A percentile compares a stretch with the other conserved stretches of the same genome.
phyloP scores from a whole-genome alignment of 2,888 invertebrate genomes.

The Hypomecis atomaria region DNA sequence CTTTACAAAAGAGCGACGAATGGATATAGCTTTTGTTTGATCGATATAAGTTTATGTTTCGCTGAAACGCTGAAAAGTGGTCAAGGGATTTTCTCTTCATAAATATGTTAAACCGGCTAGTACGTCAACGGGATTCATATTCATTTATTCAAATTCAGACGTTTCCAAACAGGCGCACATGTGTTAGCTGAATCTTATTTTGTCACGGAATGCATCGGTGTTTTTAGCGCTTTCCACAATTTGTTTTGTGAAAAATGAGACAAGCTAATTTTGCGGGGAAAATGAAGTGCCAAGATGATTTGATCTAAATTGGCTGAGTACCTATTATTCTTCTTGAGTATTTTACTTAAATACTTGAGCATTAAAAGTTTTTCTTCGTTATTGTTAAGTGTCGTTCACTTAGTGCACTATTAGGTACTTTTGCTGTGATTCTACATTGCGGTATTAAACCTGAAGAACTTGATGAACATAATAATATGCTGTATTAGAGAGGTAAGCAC shows the following conservation, averaged over 20 bases:
- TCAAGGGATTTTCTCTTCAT: conserved; percentile 21
- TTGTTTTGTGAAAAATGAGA: background rate
- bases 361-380: no score
- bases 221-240: conserved; percentile 1
- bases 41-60: conserved; percentile 2
- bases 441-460: no score
- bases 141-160: conserved; percentile 32
- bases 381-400: no score
- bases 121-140: conserved; percentile 26
- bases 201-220: conserved; percentile 18
- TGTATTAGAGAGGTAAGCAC: no score
- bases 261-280: background rate
- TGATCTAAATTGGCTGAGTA: no score
- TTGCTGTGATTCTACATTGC: no score
- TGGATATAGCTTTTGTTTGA: background rate
- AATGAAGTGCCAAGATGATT: background rate
- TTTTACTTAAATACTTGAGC: no score
- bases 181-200: conserved; percentile 21
- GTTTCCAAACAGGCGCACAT: conserved; percentile 26
- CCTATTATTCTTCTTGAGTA: no score
- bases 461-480: no score
- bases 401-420: no score
- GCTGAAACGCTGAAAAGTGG: conserved; percentile 17
- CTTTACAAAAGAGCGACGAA: background rate
- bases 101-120: conserved; percentile 18